Conservation (phyloP, 2,797 vertebrate species). For the Champsocephalus esox region DNA sequence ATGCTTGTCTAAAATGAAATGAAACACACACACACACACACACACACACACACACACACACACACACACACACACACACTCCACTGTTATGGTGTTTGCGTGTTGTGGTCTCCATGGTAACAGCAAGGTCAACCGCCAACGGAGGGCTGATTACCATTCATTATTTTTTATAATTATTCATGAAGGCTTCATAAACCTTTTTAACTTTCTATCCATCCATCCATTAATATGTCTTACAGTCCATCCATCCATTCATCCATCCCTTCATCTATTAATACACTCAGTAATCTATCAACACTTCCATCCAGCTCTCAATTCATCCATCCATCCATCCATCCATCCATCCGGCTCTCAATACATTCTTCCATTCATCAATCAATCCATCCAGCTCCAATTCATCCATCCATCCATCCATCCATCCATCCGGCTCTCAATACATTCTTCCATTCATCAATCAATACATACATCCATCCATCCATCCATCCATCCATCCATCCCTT, state of each 20-base stretch:
- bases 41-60: constrained; percentile 2
- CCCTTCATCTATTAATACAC: too few species aligned
- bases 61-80: constrained; percentile 21
- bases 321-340: not conserved
- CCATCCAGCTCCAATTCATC: not conserved
- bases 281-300: too few species aligned
- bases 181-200: constrained; percentile 15
- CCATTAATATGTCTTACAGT: too few species aligned
- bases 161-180: constrained; percentile 59
- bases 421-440: not conserved
- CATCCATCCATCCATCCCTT: too few species aligned
- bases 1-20: constrained; percentile 42
- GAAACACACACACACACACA: constrained; percentile 18
- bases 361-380: too few species aligned
- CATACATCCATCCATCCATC: too few species aligned
- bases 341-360: not conserved
- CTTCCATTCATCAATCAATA: not conserved
- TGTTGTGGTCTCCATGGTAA: constrained; percentile 67
- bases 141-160: constrained; percentile 65
- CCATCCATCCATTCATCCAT: too few species aligned
- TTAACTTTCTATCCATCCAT: not conserved
- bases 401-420: not conserved
- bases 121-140: constrained; percentile 66
- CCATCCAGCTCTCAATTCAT: not conserved
- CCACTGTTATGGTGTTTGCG: constrained; percentile 45